These are phyloP conservation scores for Staurois parvus DNA, from an alignment of 2,797 vertebrate species.

Conservation along the genomic window DNA sequence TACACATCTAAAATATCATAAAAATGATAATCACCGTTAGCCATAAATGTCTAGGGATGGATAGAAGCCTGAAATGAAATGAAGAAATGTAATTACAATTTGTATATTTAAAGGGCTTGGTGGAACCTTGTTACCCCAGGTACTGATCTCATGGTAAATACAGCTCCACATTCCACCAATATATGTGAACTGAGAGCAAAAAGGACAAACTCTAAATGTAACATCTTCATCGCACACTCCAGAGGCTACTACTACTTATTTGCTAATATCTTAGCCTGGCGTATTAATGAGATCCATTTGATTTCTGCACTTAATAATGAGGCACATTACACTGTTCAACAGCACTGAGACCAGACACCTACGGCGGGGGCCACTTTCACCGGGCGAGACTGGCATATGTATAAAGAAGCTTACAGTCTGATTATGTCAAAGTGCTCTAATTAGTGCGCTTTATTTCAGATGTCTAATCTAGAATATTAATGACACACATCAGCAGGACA, in stretches of 20 bases:
- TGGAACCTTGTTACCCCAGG: too few species aligned
- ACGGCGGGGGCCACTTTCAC: not conserved
- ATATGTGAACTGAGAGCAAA: not conserved
- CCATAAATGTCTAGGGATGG: too few species aligned
- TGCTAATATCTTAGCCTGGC: conserved; percentile 35
- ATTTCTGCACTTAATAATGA: conserved; percentile 32
- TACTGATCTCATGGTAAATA: too few species aligned
- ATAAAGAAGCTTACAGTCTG: conserved; percentile 22
- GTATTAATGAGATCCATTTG: conserved; percentile 46
- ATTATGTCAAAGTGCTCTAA: conserved; percentile 41
- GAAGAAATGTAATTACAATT: too few species aligned
- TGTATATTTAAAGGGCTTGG: too few species aligned
- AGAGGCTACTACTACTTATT: conserved; percentile 11
- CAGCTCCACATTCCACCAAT: not conserved
- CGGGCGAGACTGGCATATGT: conserved; percentile 14
- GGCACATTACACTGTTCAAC: not conserved
- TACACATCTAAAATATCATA: too few species aligned
- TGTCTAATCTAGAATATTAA: conserved; percentile 38
- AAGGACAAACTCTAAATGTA: not conserved
- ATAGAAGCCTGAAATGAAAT: too few species aligned
- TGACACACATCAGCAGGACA: conserved; percentile 37
- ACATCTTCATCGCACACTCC: not conserved
- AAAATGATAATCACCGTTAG: too few species aligned
- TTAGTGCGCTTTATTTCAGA: conserved; percentile 45
- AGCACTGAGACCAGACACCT: not conserved